Percentiles rank a stretch among this genome's conserved stretches.
Evolutionary conservation across 2,113 vertebrate species (phyloP).

Genomic region (Phyllostomus discolor): DNA sequence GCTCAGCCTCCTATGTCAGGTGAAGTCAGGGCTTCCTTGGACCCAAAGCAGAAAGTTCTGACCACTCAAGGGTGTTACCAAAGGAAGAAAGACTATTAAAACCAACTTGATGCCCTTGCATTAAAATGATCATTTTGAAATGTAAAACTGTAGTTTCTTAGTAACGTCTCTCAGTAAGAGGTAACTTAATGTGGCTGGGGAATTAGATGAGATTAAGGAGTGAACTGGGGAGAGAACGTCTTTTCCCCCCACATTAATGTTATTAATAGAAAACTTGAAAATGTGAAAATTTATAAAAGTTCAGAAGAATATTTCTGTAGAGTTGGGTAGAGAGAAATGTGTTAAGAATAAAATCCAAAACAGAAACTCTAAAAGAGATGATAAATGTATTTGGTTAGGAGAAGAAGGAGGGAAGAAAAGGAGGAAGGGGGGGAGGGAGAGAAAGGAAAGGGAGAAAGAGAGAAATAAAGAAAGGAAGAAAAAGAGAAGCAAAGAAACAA

Average conservation of each 20-base stretch:
- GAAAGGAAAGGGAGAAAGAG: too few relatives aligned
- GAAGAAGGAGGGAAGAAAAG: background rate
- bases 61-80: background rate
- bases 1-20: background rate
- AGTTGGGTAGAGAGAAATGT: background rate
- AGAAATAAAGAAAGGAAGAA: too few relatives aligned
- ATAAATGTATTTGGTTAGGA: background rate
- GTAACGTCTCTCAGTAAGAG: background rate
- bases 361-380: background rate
- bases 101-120: too few relatives aligned
- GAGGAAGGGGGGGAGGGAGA: too few relatives aligned
- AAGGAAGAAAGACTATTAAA: background rate
- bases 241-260: background rate
- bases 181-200: background rate
- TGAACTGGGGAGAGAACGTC: background rate
- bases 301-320: background rate
- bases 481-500: background rate
- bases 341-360: background rate
- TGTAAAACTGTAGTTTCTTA: background rate
- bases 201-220: background rate
- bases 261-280: background rate
- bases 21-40: background rate
- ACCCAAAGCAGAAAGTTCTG: background rate
- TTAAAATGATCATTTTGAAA: background rate
- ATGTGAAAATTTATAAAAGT: background rate